phyloP scores from a whole-genome alignment of 2,113 vertebrate genomes.

The Fregetta grallaria region DNA sequence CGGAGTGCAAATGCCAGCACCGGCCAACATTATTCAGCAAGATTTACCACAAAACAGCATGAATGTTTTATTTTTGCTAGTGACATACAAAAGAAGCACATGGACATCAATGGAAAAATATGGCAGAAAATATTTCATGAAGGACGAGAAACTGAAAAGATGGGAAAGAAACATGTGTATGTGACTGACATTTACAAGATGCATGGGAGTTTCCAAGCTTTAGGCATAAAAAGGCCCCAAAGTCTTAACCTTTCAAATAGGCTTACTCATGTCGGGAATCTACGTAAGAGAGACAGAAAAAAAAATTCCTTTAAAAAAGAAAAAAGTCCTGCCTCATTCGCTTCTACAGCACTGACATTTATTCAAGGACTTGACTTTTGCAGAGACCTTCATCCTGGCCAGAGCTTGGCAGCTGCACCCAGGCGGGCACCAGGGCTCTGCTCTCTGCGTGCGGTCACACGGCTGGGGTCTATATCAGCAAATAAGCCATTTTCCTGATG shows the following conservation, averaged over 20 bases:
- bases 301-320: background rate
- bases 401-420: background rate
- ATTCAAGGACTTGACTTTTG: background rate
- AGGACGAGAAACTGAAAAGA: slow-evolving; percentile 5
- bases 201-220: slow-evolving; percentile 4
- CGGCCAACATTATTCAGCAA: background rate
- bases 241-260: slow-evolving; percentile 8
- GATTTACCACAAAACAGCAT: slow-evolving; percentile 17
- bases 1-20: background rate
- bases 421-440: background rate
- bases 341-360: background rate
- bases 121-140: background rate
- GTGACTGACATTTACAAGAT: slow-evolving; percentile 13
- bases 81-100: slow-evolving; percentile 24
- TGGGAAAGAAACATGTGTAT: background rate
- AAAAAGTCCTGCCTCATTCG: background rate
- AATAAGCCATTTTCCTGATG: background rate
- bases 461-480: background rate
- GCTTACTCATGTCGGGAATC: background rate
- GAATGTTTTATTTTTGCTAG: slow-evolving; percentile 53
- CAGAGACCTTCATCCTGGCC: background rate
- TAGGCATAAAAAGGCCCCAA: background rate
- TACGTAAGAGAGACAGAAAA: background rate
- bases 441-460: accelerated
- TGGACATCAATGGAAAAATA: background rate